Base-by-base conservation (phyloP, 2,888 invertebrate species). In the Chaitophorus viminalis region DNA sequence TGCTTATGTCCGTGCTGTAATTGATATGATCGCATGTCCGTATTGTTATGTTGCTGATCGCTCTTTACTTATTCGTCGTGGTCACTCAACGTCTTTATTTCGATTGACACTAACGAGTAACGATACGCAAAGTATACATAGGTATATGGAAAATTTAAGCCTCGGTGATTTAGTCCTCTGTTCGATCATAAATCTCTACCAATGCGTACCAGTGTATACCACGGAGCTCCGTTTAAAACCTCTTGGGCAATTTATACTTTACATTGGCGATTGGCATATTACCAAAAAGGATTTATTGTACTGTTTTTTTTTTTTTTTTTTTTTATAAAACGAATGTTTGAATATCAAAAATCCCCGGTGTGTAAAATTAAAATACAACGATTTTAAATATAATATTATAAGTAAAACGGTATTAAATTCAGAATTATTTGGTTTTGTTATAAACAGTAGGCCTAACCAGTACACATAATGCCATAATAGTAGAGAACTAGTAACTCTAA, bases 71-170 rank as follows among this genome's bases (percentile, higher is more conserved):
- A 68, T 18, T 31, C 68, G 68, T 68, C 65, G 65, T 36, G 65
- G 60, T 79, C 79, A 25, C 60, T 79, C 65, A 39, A 65, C 39
- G 36, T 81, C 81, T 81, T 25, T 21, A 68, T 65, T 39, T 14
- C 79, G 39, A 81, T 81, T 25, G 39, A 29, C 39, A 81, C 18
- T 17, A 29, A 65, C 68, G 39, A 81, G 9, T 17, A 29, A 65
- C 68, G 39, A 36, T 68, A n/a, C 18, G 29, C 9, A 39, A 65
- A n/a, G 46, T 14, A 36, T 36, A 46, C 46, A 46, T 46, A 46
- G 3, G 14, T 46, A 11, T 11, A 46, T 46, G 46, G 46, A 14
- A 46, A 46, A 14, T 46, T 46, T 46, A 60, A 60, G 25, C 60
- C 60, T 21, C 60, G 60, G 21, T 60, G 60, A 60, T 21, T 25